Evolutionary conservation across 2,113 vertebrate species (phyloP), one percentile per base, ranked within the genome.

Genomic region (Eublepharis macularius): DNA sequence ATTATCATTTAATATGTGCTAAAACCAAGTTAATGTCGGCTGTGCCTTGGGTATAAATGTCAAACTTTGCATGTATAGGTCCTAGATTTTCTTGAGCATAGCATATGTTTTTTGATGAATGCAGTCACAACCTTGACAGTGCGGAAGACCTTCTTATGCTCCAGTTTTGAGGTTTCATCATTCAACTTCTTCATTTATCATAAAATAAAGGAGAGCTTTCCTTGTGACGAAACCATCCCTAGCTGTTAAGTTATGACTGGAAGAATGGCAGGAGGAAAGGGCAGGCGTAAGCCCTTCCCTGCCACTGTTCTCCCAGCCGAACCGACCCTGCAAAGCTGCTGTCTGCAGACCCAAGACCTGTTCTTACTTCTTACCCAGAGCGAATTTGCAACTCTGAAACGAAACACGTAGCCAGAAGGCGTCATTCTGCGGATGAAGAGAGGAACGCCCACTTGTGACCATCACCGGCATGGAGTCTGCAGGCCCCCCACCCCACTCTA

Each of bases 1-100:
- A 94, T 94, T 93, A 90, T 83, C 83, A 92, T 94, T 91, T 94
- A 94, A 94, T 91, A 88, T 85, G 90, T 89, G 79, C 89, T 91
- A 84, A 88, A 85, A 92, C 12, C 85, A 90, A 91, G 90, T 88
- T 81, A 77, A 88, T 81, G 70, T 65, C 89, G 82, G 81, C 83
- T 81, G 83, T 81, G 86, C 86, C 88, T 88, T 75, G 54, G 79
- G 69, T 6, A 5, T 76, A 80, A 94, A 94, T 89, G 91, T 80
- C 88, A 92, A 93, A 90, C 92, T 87, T 82, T 92, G 83, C 89
- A 92, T 92, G 92, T 86, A 91, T 88, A 89, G 0, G 3, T 88
- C 86, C 84, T 66, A 87, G 92, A 93, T 92, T 75, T 87, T 93
- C 83, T 93, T 78, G 70, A 90, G 72, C 80, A 1, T 47, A 87